phyloP scores from a whole-genome alignment of 2,113 vertebrate species.

The Atractosteus spatula region DNA sequence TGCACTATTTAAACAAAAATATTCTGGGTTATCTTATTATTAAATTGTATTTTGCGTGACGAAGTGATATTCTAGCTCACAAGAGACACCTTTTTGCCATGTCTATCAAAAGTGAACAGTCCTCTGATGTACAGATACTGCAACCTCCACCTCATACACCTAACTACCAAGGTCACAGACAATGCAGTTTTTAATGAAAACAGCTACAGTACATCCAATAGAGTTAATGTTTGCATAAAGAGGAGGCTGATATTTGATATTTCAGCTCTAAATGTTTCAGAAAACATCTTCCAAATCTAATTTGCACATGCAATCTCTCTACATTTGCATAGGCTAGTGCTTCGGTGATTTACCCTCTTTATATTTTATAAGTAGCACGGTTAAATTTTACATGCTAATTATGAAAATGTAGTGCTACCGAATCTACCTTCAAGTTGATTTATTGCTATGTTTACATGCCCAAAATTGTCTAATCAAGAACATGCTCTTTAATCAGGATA shows the following conservation, averaged over 20 bases:
- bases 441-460: slow-evolving; percentile 47
- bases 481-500: slow-evolving; percentile 46
- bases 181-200: too few relatives aligned
- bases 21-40: too few relatives aligned
- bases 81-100: too few relatives aligned
- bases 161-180: not conserved
- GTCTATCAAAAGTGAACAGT: too few relatives aligned
- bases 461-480: slow-evolving; percentile 53
- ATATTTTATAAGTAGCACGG: slow-evolving; percentile 35
- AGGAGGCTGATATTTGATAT: slow-evolving; percentile 49
- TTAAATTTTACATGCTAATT: slow-evolving; percentile 46
- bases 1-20: too few relatives aligned
- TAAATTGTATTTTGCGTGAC: too few relatives aligned
- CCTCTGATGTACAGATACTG: too few relatives aligned
- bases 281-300: slow-evolving; percentile 53
- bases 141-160: too few relatives aligned
- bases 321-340: slow-evolving; percentile 61
- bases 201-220: too few relatives aligned
- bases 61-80: too few relatives aligned
- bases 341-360: slow-evolving; percentile 43
- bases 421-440: slow-evolving; percentile 46
- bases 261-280: slow-evolving; percentile 40
- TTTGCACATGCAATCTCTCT: slow-evolving; percentile 63
- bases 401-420: slow-evolving; percentile 17
- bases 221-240: slow-evolving; percentile 30